Evolutionary conservation across 2,797 vertebrate species (phyloP).

Genomic region (Ara ararauna): DNA sequence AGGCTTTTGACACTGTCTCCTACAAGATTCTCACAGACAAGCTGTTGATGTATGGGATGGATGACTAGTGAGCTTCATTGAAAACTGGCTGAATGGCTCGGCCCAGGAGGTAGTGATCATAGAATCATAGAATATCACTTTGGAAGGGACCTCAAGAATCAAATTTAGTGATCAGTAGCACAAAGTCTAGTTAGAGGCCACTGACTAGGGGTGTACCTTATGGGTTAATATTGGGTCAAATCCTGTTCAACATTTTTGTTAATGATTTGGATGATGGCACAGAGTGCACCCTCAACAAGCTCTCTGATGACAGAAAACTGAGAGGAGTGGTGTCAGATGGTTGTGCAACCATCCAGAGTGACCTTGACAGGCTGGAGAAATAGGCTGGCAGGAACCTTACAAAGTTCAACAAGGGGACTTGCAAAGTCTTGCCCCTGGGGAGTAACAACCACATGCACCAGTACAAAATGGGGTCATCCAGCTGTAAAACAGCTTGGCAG

Average conservation of each 20-base stretch:
- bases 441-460: neutral
- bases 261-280: neutral
- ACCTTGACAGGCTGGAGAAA: neutral
- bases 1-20: neutral
- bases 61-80: neutral
- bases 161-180: neutral
- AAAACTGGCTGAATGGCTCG: neutral
- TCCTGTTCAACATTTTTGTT: neutral
- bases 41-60: neutral
- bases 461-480: neutral
- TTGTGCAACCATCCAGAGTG: neutral
- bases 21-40: neutral
- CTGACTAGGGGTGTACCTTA: neutral
- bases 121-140: neutral
- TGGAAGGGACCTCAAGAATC: neutral
- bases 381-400: neutral
- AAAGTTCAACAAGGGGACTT: neutral
- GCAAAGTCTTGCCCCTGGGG: neutral
- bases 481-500: neutral
- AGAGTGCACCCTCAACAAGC: neutral
- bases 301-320: neutral
- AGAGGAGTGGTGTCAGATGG: fast-evolving
- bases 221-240: neutral
- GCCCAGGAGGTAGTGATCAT: neutral
- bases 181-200: neutral